Evolutionary conservation across 2,888 invertebrate genomes (phyloP), one percentile per base, ranked within the genome.

Genomic region (Antitype chi): DNA sequence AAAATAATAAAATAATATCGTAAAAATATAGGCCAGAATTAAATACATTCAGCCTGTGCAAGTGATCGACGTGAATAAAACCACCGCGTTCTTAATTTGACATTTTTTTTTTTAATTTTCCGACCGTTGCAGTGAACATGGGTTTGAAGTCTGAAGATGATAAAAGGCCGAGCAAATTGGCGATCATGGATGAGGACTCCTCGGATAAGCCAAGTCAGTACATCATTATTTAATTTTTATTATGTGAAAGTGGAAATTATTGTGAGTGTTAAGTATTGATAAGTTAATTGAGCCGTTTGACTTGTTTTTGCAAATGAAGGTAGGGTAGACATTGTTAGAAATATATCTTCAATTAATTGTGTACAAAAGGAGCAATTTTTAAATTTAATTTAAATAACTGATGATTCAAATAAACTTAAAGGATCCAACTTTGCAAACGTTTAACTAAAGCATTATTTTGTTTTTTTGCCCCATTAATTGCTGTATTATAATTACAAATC

Each of bases 81-180:
- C 76, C 70, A 78, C 3, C 60, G 80, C 85, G 87, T 87, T 87
- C 85, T 69, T 85, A 78, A 73, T 89, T 88, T 88, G 78, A 86
- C 85, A 86, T 88, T 71, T 70, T 57, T 74, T 74, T 80, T 81
- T 83, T 82, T 81, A 80, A 87, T 83, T 88, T 78, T 87, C 74
- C 85, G 64, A 11, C 62, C 74, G 47, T 79, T 79, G 71, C 91
- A 91, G 96, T 95, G 95, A 94, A 92, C 92, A 96, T 96, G 96
- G 96, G 96, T 91, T 93, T 97, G 90, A 96, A 94, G 87, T 90
- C 93, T 72, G 96, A 96, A 85, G 96, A 96, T 88, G 95, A 95
- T 85, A 96, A 95, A 88, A 91, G 95, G 89, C 96, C 96, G 59
- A 97, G 97, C 93, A 97, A 96, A 89, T 87, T 97, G 93, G 96